These are phyloP conservation scores for Parnassius orleans DNA, from an alignment of 2,888 invertebrate species.

Conservation along the genomic window DNA sequence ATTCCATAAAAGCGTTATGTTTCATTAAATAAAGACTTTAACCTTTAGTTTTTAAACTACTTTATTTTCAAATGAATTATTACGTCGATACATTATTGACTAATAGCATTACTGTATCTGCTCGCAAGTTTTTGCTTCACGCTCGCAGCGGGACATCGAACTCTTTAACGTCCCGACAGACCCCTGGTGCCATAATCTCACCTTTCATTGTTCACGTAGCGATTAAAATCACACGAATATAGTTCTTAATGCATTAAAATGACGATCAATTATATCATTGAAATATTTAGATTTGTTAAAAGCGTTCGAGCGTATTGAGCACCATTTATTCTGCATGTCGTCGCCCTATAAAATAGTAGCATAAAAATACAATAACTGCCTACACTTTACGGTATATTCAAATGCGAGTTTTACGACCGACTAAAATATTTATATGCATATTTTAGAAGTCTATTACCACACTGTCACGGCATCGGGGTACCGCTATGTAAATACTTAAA, in stretches of 20 bases:
- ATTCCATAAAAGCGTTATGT: too few species aligned
- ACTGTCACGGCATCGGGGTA: conserved; percentile 46
- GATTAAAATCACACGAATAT: conserved; percentile 11
- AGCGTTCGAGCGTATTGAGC: not conserved
- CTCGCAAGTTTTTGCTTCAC: conserved; percentile 62
- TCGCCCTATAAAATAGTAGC: conserved; percentile 50
- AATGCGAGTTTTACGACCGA: conserved; percentile 50
- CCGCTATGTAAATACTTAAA: conserved; percentile 65
- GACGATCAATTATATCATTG: not conserved
- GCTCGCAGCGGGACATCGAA: conserved; percentile 61
- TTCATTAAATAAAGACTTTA: conserved; percentile 57
- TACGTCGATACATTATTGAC: conserved; percentile 71
- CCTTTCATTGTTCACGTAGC: conserved; percentile 46
- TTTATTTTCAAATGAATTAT: conserved; percentile 76
- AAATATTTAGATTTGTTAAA: not conserved
- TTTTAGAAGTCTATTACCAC: conserved; percentile 58
- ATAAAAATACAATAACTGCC: conserved; percentile 38
- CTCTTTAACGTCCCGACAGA: conserved; percentile 56
- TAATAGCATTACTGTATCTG: conserved; percentile 54
- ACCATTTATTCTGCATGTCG: conserved; percentile 59
- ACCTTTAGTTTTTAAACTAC: conserved; percentile 67
- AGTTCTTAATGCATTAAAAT: not conserved
- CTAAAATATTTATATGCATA: conserved; percentile 65
- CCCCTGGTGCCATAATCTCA: conserved; percentile 56
- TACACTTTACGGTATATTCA: conserved; percentile 43